Evolutionary conservation across 2,113 vertebrate species (phyloP).

Genomic region (Egretta garzetta): DNA sequence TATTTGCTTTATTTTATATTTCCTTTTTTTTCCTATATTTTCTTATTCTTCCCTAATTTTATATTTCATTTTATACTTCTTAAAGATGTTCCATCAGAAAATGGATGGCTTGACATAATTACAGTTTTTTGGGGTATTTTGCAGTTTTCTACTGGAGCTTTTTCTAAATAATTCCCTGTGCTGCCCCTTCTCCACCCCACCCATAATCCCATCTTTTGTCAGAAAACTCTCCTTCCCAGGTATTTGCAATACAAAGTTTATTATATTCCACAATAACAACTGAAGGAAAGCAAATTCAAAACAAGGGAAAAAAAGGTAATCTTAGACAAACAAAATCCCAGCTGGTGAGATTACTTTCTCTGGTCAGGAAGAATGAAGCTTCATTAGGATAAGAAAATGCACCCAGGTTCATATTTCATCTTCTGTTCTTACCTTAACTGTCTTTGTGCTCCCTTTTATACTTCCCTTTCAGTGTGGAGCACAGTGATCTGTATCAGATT

Average conservation of each 20-base stretch:
- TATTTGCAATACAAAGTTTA: neutral
- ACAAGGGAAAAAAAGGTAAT: neutral
- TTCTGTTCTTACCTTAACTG: neutral
- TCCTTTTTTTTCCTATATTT: neutral
- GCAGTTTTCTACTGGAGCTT: neutral
- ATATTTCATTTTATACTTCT: neutral
- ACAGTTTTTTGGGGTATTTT: fast-evolving
- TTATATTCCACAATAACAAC: neutral
- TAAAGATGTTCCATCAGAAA: neutral
- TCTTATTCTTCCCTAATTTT: neutral
- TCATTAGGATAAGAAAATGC: neutral
- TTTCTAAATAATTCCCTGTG: neutral
- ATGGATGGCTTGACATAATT: neutral
- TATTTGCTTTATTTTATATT: neutral
- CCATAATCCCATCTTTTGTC: neutral
- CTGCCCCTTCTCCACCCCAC: neutral
- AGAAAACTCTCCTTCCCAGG: neutral
- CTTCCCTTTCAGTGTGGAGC: neutral
- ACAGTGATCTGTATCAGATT: neutral
- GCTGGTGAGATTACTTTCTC: neutral
- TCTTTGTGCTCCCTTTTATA: neutral
- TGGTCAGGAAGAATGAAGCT: neutral
- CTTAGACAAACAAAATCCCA: neutral
- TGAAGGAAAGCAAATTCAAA: neutral
- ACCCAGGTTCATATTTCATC: neutral